Base-by-base conservation (phyloP, 2,888 invertebrate genomes). In the Caenorhabditis plicata region DNA sequence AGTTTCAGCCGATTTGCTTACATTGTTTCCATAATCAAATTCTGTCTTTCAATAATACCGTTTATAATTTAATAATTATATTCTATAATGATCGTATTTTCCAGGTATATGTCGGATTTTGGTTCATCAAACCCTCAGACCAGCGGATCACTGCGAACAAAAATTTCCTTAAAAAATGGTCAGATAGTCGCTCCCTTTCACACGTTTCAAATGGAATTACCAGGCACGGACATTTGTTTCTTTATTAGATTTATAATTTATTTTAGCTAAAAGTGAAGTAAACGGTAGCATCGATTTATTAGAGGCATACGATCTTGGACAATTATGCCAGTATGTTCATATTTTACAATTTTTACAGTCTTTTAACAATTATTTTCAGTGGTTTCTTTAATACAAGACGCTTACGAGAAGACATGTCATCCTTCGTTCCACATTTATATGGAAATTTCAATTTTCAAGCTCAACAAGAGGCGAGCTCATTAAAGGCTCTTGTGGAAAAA, bases 381-480 rank as follows among this genome's bases (percentile, higher is more conserved):
- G 47, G 49, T 13, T 65, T 65, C 35, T 61, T 42, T 25, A 63
- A 61, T 13, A 31, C 33, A 13, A 32, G 52, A 40, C 54, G 61
- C 26, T 58, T 64, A 23, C 56, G 57, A 13, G 74, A 73, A 47
- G 60, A 65, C n/a, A 29, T 74, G 35, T 54, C 56, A 4, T 51
- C 74, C 2, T 74, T 71, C 47, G 48, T 74, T n/a, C 74, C 74
- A 3, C 65, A 69, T 36, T 42, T 74, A n/a, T 66, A 65, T 29
- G 74, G 74, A 20, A 58, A 70, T 35, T 65, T 74, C 38, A 60
- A 67, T 38, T 54, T 73, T 27, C 47, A 60, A 13, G 52, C 46
- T 2, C 55, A 55, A 3, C 49, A 60, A 20, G 74, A 74, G 15
- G 15, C 50, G 9, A 68, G 70, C 32, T 71, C 71, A n/a, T 40